These are phyloP conservation scores for Amphiprion percula DNA, from an alignment of 2,113 vertebrate species.

Conservation along the genomic window DNA sequence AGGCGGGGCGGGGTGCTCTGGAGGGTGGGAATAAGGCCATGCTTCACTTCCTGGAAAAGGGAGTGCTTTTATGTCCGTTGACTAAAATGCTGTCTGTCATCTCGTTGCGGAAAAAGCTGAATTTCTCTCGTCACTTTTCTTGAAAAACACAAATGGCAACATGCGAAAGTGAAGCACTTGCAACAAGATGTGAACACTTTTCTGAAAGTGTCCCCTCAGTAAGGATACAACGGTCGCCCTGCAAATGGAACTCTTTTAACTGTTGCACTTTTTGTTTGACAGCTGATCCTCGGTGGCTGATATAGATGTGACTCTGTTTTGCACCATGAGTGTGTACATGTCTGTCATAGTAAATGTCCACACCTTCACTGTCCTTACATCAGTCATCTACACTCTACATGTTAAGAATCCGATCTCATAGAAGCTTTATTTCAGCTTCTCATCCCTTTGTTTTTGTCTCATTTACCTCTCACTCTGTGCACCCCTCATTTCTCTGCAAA, in stretches of 20 bases:
- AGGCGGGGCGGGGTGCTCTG: constrained; percentile 54
- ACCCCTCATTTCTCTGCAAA: constrained; percentile 5
- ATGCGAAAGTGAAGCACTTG: background rate
- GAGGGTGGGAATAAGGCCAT: constrained; percentile 32
- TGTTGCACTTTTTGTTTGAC: constrained; percentile 3
- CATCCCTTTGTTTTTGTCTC: background rate
- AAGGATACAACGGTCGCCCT: background rate
- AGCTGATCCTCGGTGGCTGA: constrained; percentile 6
- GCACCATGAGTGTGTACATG: background rate
- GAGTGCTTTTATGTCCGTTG: constrained; percentile 16
- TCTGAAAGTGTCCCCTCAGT: constrained; percentile 25
- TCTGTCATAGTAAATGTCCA: constrained; percentile 34
- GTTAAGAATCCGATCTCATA: background rate
- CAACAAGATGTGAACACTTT: constrained; percentile 3
- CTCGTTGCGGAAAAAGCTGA: background rate
- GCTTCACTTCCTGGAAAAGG: constrained; percentile 51
- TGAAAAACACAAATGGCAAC: constrained; percentile 16
- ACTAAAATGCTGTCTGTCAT: background rate
- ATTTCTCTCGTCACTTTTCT: background rate
- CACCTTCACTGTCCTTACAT: constrained; percentile 31
- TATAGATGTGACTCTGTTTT: constrained; percentile 27
- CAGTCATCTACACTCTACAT: constrained; percentile 24
- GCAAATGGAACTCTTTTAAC: constrained; percentile 1
- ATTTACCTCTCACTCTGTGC: background rate
- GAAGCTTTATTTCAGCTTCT: background rate